A percentile compares a stretch with the other conserved stretches of the same genome.
These are phyloP conservation scores for Ryuthela nishihirai DNA, from an alignment of 2,888 invertebrate genomes.

Conservation along the genomic window DNA sequence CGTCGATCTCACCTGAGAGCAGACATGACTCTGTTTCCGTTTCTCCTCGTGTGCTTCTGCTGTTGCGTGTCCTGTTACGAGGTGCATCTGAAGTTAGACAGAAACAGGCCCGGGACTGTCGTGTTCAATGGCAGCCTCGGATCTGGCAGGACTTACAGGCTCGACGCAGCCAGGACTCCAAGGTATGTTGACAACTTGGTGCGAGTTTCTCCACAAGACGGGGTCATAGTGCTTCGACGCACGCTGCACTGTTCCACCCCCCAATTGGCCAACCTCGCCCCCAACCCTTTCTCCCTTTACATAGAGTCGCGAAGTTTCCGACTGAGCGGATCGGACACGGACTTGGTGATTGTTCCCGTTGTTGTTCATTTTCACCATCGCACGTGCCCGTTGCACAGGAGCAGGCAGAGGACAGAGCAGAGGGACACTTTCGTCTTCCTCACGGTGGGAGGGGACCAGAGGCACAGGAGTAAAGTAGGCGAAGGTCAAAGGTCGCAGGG, in stretches of 20 bases:
- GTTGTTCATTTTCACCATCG: constrained; percentile 34
- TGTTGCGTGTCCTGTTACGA: constrained; percentile 8
- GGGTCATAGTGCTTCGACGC: constrained; percentile 16
- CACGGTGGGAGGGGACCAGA: constrained; percentile 11
- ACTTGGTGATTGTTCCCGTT: constrained; percentile 34
- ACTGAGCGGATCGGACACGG: constrained; percentile 37
- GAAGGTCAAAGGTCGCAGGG: too few relatives aligned
- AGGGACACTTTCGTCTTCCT: constrained; percentile 16
- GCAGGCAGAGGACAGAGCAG: constrained; percentile 1
- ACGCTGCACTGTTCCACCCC: constrained; percentile 23
- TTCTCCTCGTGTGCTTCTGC: background rate
- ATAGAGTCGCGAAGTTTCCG: constrained; percentile 66
- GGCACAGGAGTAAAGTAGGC: background rate
- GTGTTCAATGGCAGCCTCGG: constrained; percentile 46
- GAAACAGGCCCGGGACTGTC: constrained; percentile 33
- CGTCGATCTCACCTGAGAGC: too few relatives aligned
- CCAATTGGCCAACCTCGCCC: constrained; percentile 47
- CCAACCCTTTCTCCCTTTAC: constrained; percentile 78
- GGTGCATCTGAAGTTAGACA: constrained; percentile 26
- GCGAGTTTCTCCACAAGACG: constrained; percentile 65
- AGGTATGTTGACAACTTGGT: constrained; percentile 75
- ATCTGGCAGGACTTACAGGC: constrained; percentile 54
- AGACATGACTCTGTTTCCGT: background rate
- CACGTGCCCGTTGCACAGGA: constrained; percentile 22
- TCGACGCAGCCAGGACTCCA: constrained; percentile 58